phyloP scores from a whole-genome alignment of 2,888 invertebrate species.

The Encarsia formosa region DNA sequence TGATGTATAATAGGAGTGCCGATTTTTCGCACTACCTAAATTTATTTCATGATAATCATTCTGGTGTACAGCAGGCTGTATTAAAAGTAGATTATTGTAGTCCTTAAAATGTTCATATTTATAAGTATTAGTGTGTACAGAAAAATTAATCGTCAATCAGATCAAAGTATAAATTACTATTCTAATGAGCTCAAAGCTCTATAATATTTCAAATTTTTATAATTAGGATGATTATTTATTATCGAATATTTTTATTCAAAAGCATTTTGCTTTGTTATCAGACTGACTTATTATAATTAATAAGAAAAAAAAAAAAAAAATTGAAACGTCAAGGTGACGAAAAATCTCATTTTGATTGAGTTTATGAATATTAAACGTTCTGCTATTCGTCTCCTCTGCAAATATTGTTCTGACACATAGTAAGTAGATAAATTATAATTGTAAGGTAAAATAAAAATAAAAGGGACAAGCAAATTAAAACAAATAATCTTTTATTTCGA shows the following conservation, averaged over 20 bases:
- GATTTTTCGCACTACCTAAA: constrained; percentile 45
- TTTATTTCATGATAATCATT: constrained; percentile 42
- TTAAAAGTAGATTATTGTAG: constrained; percentile 51
- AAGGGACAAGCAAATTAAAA: no score
- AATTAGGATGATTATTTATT: constrained; percentile 31
- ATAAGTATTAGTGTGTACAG: constrained; percentile 38
- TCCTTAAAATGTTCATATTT: constrained; percentile 46
- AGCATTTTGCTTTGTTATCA: constrained; percentile 32
- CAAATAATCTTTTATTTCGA: no score
- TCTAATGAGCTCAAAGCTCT: constrained; percentile 26
- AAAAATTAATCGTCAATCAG: constrained; percentile 34
- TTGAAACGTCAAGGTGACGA: no score
- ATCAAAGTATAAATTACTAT: constrained; percentile 37
- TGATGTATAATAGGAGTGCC: no score
- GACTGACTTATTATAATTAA: constrained; percentile 33
- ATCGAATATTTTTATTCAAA: constrained; percentile 34
- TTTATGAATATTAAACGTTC: constrained; percentile 24
- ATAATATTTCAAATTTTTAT: constrained; percentile 26
- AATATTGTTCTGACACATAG: constrained; percentile 49
- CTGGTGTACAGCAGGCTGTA: constrained; percentile 50
- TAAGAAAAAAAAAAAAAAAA: constrained; percentile 8
- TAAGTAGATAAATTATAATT: constrained; percentile 33
- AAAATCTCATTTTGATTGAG: constrained; percentile 21
- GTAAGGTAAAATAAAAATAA: constrained; percentile 31
- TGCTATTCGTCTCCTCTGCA: constrained; percentile 35